These are phyloP conservation scores for Acipenser oxyrinchus DNA, from an alignment of 2,797 vertebrate genomes.

Conservation along the genomic window DNA sequence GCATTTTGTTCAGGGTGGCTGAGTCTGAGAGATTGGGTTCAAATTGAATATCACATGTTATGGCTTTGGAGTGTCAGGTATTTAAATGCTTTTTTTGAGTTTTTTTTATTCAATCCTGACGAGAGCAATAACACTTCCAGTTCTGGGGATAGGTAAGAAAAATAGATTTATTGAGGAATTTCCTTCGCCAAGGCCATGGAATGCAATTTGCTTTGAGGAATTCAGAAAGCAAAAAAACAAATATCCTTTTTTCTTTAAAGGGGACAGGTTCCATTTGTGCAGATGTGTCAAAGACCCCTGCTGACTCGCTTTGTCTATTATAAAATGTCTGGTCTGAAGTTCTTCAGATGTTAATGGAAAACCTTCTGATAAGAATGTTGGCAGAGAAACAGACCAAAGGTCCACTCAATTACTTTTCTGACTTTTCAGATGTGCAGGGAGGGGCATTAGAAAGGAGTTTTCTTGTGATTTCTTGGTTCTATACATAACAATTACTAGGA, in stretches of 20 bases:
- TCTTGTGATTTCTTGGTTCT: no score
- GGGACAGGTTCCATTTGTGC: constrained; percentile 18
- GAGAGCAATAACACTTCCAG: constrained; percentile 23
- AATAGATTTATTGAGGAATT: constrained; percentile 33
- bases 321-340: no score
- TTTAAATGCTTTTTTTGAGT: background rate
- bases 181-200: constrained; percentile 24
- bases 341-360: no score
- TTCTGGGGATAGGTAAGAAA: constrained; percentile 21
- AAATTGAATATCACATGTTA: constrained; percentile 4
- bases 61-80: background rate
- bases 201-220: constrained; percentile 26
- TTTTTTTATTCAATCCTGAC: constrained; percentile 22
- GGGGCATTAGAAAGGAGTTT: no score
- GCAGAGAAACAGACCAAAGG: no score
- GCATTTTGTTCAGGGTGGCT: background rate
- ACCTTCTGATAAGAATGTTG: no score
- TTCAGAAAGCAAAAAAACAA: constrained; percentile 14
- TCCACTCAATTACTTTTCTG: no score
- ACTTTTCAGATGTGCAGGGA: no score
- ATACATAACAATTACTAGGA: no score
- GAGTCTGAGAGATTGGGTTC: constrained; percentile 1
- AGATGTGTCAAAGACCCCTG: background rate
- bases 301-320: no score
- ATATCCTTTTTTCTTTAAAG: constrained; percentile 26